Conservation (phyloP, 2,888 invertebrate genomes). For the Drosophila fungiperda region DNA sequence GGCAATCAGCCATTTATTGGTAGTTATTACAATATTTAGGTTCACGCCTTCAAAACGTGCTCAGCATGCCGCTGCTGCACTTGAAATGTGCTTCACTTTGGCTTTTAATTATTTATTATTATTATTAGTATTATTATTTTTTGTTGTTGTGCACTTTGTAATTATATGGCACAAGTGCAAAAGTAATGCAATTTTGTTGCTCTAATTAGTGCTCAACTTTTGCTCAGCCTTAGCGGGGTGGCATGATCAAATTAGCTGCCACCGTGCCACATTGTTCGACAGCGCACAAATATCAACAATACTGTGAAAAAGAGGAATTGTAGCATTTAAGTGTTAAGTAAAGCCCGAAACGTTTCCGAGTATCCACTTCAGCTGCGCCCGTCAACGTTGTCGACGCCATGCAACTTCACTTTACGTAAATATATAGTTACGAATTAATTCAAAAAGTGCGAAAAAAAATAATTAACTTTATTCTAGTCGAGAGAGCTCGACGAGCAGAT, state of each 20-base stretch:
- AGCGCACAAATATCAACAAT: constrained; percentile 56
- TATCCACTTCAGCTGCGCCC: constrained; percentile 33
- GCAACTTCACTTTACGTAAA: constrained; percentile 67
- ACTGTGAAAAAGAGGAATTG: not conserved
- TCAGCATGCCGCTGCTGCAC: constrained; percentile 9
- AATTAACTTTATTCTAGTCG: not conserved
- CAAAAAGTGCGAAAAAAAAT: constrained; percentile 56
- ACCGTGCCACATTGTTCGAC: constrained; percentile 39
- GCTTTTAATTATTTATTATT: constrained; percentile 19
- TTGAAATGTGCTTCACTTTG: constrained; percentile 20
- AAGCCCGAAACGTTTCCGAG: constrained; percentile 41
- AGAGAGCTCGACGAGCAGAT: not conserved
- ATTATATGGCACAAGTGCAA: constrained; percentile 69
- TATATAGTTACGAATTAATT: constrained; percentile 71
- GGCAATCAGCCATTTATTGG: constrained; percentile 63
- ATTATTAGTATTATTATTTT: constrained; percentile 1
- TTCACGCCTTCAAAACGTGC: constrained; percentile 45
- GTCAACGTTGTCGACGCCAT: constrained; percentile 39
- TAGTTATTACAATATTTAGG: constrained; percentile 62
- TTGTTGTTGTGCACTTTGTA: constrained; percentile 48
- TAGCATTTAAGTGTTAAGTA: constrained; percentile 58
- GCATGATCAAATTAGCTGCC: constrained; percentile 59
- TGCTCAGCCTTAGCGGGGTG: constrained; percentile 6
- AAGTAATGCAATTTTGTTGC: constrained; percentile 68
- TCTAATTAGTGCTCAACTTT: constrained; percentile 54